These are phyloP conservation scores for Cirrhinus molitorella DNA, from an alignment of 2,797 vertebrate species.

Conservation along the genomic window DNA sequence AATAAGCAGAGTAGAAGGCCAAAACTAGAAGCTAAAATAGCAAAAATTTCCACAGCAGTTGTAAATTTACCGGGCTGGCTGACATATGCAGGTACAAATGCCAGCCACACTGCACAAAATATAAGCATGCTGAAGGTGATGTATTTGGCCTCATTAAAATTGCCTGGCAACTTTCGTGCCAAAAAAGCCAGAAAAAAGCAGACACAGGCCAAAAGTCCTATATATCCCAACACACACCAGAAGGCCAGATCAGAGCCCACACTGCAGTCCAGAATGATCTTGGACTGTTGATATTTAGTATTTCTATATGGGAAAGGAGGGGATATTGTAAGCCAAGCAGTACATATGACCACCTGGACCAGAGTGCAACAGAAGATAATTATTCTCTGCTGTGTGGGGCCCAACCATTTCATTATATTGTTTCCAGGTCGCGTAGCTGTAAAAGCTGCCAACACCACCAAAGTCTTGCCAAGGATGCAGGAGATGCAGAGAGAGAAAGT, in stretches of 20 bases:
- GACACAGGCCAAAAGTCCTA: conserved; percentile 56
- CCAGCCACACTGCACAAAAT: conserved; percentile 66
- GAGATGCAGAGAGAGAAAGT: conserved; percentile 66
- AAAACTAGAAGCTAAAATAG: conserved; percentile 67
- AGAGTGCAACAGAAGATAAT: conserved; percentile 62
- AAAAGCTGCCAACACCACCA: conserved; percentile 64
- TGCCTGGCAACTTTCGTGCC: conserved; percentile 62
- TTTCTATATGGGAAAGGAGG: conserved; percentile 62
- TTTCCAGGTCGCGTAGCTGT: conserved; percentile 62
- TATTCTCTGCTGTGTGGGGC: conserved; percentile 59
- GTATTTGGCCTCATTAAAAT: conserved; percentile 66
- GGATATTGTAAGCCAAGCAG: conserved; percentile 57
- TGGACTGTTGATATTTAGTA: conserved; percentile 60
- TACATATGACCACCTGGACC: conserved; percentile 61
- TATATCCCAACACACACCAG: conserved; percentile 65
- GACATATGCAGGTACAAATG: conserved; percentile 66
- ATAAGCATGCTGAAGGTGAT: conserved; percentile 68
- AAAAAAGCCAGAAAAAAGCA: conserved; percentile 66
- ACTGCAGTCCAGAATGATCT: conserved; percentile 64
- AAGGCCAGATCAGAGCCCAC: conserved; percentile 64
- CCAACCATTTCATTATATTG: conserved; percentile 65
- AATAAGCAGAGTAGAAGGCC: conserved; percentile 67
- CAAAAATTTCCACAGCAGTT: conserved; percentile 68
- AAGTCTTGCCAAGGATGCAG: conserved; percentile 63
- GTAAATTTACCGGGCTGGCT: conserved; percentile 67